Evolutionary conservation across 2,113 vertebrate species (phyloP).

Genomic region (Morphnarchus princeps): DNA sequence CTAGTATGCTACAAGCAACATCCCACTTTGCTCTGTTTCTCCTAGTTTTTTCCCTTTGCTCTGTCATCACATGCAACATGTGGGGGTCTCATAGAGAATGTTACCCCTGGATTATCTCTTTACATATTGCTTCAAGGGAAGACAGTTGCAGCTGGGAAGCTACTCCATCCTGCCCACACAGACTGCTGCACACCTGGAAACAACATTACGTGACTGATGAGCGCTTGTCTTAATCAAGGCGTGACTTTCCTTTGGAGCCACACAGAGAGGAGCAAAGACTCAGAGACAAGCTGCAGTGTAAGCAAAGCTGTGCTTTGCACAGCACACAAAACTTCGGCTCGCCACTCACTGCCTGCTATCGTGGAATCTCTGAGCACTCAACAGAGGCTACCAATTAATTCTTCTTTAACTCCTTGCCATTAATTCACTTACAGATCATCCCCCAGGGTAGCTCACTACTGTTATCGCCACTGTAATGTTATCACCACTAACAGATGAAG

Average conservation of each 20-base stretch:
- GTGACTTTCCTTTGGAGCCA: background rate
- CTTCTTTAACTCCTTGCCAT: background rate
- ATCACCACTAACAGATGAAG: background rate
- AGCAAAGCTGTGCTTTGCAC: background rate
- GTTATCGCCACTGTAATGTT: background rate
- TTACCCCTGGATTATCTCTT: background rate
- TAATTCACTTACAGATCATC: background rate
- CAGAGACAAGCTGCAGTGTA: background rate
- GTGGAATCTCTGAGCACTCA: background rate
- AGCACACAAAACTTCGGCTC: background rate
- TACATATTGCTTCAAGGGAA: background rate
- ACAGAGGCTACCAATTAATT: background rate
- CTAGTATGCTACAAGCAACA: background rate
- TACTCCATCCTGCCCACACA: background rate
- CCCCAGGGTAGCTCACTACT: background rate
- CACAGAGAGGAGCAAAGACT: background rate
- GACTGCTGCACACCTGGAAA: slow-evolving; percentile 1
- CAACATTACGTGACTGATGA: background rate
- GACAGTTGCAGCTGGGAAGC: background rate
- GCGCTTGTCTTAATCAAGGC: background rate
- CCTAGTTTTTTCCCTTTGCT: background rate
- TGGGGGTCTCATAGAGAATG: background rate
- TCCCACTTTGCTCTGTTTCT: background rate
- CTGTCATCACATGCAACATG: background rate
- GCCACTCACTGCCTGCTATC: fast-evolving